These are phyloP conservation scores for Meda fulgida DNA, from an alignment of 2,797 vertebrate genomes.

Conservation along the genomic window DNA sequence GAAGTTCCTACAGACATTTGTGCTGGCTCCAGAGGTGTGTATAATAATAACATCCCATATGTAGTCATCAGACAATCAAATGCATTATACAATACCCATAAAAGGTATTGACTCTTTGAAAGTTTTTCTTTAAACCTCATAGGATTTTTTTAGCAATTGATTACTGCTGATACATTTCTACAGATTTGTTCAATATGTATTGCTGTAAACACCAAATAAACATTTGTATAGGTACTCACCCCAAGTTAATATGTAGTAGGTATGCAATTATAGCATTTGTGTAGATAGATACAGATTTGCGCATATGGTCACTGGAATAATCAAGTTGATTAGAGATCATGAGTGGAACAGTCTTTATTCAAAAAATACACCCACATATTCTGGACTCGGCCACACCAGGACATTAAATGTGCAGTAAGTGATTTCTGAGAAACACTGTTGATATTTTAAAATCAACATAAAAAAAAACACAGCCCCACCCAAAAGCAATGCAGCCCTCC, in stretches of 20 bases:
- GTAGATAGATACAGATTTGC: background rate
- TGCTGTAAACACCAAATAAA: background rate
- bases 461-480: background rate
- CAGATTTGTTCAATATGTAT: background rate
- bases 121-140: background rate
- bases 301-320: background rate
- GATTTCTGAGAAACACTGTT: background rate
- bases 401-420: background rate
- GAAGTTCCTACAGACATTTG: conserved; percentile 99
- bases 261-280: background rate
- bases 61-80: background rate
- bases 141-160: background rate
- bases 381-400: background rate
- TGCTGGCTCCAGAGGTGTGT: conserved; percentile 94
- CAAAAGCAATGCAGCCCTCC: background rate
- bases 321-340: background rate
- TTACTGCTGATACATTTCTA: background rate
- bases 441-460: background rate
- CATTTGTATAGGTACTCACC: background rate
- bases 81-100: background rate
- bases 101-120: background rate
- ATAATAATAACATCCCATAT: conserved; percentile 1
- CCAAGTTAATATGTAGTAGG: background rate
- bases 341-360: background rate
- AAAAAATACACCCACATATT: background rate